Conservation (phyloP, 2,888 invertebrate species). For the Pyrgus malvae region DNA sequence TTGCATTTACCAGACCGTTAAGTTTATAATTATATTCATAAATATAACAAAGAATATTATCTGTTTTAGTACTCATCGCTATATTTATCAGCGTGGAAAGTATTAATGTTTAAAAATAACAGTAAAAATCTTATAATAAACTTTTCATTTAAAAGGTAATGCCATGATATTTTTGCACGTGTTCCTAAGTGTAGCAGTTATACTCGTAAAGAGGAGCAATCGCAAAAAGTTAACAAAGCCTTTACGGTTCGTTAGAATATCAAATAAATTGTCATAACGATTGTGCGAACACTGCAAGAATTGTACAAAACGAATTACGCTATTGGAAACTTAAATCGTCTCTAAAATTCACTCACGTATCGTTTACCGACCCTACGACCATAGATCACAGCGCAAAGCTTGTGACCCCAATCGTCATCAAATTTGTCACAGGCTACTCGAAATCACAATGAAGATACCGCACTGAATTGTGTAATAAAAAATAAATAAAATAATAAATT, state of each 20-base stretch:
- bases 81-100: too few relatives aligned
- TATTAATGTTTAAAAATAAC: too few relatives aligned
- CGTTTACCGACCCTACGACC: slow-evolving; percentile 63
- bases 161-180: neutral
- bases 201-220: slow-evolving; percentile 14
- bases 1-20: too few relatives aligned
- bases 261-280: slow-evolving; percentile 50
- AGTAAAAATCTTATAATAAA: too few relatives aligned
- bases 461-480: slow-evolving; percentile 73
- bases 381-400: slow-evolving; percentile 67
- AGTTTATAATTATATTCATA: too few relatives aligned
- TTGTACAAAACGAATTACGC: slow-evolving; percentile 64
- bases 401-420: slow-evolving; percentile 78
- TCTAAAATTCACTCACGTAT: slow-evolving; percentile 74
- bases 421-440: slow-evolving; percentile 81
- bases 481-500: slow-evolving; percentile 81
- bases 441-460: slow-evolving; percentile 67
- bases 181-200: slow-evolving; percentile 9
- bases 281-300: slow-evolving; percentile 59
- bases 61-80: too few relatives aligned
- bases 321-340: slow-evolving; percentile 70
- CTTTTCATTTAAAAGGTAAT: too few relatives aligned
- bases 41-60: too few relatives aligned
- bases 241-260: slow-evolving; percentile 59
- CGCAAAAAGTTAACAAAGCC: slow-evolving; percentile 44